Conservation (phyloP, 2,113 vertebrate genomes). For the Odobenus rosmarus region DNA sequence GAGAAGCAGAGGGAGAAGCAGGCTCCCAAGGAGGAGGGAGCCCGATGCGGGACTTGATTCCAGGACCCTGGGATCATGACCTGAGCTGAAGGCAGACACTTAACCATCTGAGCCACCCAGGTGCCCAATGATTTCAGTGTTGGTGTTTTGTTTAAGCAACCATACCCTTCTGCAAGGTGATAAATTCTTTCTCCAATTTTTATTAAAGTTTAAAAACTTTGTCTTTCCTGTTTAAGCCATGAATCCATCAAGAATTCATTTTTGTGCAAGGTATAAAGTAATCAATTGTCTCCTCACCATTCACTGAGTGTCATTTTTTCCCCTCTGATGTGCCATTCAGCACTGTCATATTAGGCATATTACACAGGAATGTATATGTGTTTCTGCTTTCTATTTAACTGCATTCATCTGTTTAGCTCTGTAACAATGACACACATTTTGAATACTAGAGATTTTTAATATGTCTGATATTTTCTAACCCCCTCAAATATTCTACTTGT, state of each 20-base stretch:
- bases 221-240: neutral
- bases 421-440: neutral
- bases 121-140: neutral
- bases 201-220: constrained; percentile 11
- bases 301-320: neutral
- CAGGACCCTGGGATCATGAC: too few relatives aligned
- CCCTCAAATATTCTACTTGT: neutral
- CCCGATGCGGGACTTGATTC: too few relatives aligned
- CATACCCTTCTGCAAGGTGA: neutral
- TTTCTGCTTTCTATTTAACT: constrained; percentile 4
- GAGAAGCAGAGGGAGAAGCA: too few relatives aligned
- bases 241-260: neutral
- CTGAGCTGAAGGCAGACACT: too few relatives aligned
- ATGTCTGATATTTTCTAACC: neutral
- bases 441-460: constrained; percentile 9
- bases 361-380: neutral
- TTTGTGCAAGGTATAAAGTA: neutral
- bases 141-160: neutral
- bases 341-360: neutral
- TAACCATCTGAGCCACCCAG: too few relatives aligned
- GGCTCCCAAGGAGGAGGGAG: too few relatives aligned
- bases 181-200: neutral
- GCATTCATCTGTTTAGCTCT: neutral
- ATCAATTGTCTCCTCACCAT: neutral
- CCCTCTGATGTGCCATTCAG: neutral